Evolutionary conservation across 1,140 invertebrate genomes (phyloP).

Genomic region (Orius insidiosus): DNA sequence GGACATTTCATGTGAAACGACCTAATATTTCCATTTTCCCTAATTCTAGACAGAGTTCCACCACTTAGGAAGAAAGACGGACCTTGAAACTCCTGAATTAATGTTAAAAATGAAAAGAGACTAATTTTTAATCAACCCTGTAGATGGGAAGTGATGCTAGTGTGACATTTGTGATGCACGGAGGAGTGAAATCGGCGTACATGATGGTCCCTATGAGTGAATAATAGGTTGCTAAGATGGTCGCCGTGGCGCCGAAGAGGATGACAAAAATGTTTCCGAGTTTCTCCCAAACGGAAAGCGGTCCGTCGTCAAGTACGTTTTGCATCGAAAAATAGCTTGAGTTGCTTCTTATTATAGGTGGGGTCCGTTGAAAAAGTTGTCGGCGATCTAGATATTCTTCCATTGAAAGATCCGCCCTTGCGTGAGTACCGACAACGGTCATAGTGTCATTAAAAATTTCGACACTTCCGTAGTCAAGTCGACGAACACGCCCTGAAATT

Average conservation of each 20-base stretch:
- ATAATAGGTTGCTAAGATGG: slow-evolving; percentile 16
- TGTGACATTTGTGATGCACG: slow-evolving; percentile 19
- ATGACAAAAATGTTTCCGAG: slow-evolving; percentile 7
- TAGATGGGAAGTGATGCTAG: slow-evolving; percentile 19
- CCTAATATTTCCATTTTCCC: too few relatives aligned
- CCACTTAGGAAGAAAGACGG: too few relatives aligned
- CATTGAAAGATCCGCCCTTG: neutral
- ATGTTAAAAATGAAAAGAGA: too few relatives aligned
- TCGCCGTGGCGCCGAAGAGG: slow-evolving; percentile 15
- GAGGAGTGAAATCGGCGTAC: slow-evolving; percentile 19
- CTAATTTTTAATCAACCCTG: neutral
- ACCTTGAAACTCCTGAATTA: too few relatives aligned
- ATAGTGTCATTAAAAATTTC: too few relatives aligned
- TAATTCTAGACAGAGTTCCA: too few relatives aligned
- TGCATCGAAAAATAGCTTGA: neutral
- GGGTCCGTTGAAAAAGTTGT: neutral
- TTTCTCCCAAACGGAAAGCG: slow-evolving; percentile 6
- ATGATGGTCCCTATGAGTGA: slow-evolving; percentile 15
- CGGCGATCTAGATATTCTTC: neutral
- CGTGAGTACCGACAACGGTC: neutral
- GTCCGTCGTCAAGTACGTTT: slow-evolving; percentile 2
- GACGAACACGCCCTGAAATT: neutral
- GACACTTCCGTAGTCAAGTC: slow-evolving; percentile 2
- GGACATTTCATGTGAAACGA: too few relatives aligned
- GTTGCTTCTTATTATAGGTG: neutral